phyloP scores from a whole-genome alignment of 2,797 vertebrate species.

The Notolabrus celidotus region DNA sequence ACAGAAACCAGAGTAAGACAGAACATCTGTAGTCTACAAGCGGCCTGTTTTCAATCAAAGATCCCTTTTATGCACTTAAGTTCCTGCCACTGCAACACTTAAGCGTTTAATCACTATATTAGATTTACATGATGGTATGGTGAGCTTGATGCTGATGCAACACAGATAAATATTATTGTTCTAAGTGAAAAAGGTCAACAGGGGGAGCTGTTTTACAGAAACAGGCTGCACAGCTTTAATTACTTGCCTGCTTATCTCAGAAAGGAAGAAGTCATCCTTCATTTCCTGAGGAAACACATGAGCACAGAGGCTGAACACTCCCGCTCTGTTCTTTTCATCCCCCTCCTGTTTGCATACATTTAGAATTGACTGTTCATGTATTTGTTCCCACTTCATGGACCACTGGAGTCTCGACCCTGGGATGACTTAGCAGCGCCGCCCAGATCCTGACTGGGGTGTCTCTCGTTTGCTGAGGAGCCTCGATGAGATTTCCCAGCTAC shows the following conservation, averaged over 20 bases:
- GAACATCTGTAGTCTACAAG: no score
- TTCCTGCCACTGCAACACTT: no score
- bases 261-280: conserved; percentile 57
- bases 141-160: no score
- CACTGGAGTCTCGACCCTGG: conserved; percentile 56
- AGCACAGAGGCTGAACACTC: conserved; percentile 37
- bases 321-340: conserved; percentile 40
- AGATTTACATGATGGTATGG: no score
- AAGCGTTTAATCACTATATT: no score
- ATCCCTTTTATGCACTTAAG: no score
- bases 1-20: no score
- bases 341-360: conserved; percentile 1
- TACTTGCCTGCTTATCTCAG: conserved; percentile 29
- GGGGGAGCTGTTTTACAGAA: conserved; percentile 34
- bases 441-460: conserved; percentile 68
- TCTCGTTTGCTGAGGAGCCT: conserved; percentile 74
- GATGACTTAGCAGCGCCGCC: conserved; percentile 69
- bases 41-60: no score
- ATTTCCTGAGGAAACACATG: conserved; percentile 69
- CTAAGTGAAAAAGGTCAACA: neutral
- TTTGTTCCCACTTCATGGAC: conserved; percentile 10
- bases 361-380: neutral
- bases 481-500: conserved; percentile 82
- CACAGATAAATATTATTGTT: conserved; percentile 1
- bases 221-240: conserved; percentile 32